Conservation (phyloP, 2,113 vertebrate species). For the Cryptotis parvus region DNA sequence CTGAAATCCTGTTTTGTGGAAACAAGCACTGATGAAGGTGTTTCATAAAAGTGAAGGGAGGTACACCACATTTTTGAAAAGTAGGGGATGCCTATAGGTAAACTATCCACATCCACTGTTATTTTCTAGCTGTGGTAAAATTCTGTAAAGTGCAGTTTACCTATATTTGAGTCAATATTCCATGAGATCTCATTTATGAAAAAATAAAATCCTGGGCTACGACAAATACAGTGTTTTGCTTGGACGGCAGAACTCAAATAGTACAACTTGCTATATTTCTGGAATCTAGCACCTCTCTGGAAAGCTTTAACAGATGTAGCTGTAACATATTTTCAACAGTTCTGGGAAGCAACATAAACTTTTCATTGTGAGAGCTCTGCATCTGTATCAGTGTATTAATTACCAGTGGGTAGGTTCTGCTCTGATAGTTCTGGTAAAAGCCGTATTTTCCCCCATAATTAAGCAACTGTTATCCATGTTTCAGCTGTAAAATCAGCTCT, state of each 20-base stretch:
- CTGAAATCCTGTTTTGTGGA: neutral
- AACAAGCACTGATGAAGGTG: neutral
- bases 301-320: constrained; percentile 9
- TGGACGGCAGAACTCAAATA: constrained; percentile 31
- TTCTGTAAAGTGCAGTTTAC: neutral
- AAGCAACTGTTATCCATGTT: constrained; percentile 12
- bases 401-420: constrained; percentile 4
- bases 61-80: neutral
- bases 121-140: neutral
- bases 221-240: neutral
- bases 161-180: constrained; percentile 31
- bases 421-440: neutral
- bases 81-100: neutral
- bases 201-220: neutral
- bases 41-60: neutral
- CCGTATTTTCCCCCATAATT: neutral
- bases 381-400: neutral
- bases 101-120: neutral
- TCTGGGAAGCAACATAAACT: neutral
- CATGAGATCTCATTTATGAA: neutral
- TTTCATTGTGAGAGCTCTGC: constrained; percentile 31
- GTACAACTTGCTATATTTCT: neutral
- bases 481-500: neutral
- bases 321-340: neutral
- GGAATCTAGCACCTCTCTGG: constrained; percentile 20